Evolutionary conservation across 2,113 vertebrate species (phyloP).

Genomic region (Etia nguti): DNA sequence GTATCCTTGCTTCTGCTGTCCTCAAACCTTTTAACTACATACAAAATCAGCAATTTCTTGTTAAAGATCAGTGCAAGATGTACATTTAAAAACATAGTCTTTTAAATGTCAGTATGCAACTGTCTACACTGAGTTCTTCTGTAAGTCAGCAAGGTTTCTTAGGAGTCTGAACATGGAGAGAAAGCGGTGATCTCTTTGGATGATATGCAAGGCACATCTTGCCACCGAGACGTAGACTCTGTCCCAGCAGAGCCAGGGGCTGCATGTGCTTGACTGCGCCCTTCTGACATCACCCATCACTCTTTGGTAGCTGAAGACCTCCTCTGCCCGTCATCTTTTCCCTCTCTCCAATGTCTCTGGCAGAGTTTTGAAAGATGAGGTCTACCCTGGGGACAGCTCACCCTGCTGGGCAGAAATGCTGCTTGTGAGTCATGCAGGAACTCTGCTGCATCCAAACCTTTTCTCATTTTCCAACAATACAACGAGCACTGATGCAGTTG

Average conservation of each 20-base stretch:
- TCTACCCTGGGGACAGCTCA: constrained; percentile 8
- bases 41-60: background rate
- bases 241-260: constrained; percentile 34
- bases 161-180: background rate
- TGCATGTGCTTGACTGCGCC: constrained; percentile 37
- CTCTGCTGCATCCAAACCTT: background rate
- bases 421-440: background rate
- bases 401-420: background rate
- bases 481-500: background rate
- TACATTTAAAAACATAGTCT: background rate
- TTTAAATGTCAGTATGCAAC: no score
- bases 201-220: constrained; percentile 30
- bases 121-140: background rate
- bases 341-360: background rate
- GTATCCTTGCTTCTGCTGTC: background rate
- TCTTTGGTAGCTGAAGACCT: constrained; percentile 33
- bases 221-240: constrained; percentile 8
- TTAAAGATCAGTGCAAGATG: background rate
- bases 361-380: constrained; percentile 19
- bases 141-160: background rate
- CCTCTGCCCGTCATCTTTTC: constrained; percentile 15
- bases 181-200: background rate
- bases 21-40: background rate
- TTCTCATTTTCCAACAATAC: background rate
- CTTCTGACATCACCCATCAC: constrained; percentile 50